Conservation (phyloP, 1,140 invertebrate genomes). For the Heliconius congener region DNA sequence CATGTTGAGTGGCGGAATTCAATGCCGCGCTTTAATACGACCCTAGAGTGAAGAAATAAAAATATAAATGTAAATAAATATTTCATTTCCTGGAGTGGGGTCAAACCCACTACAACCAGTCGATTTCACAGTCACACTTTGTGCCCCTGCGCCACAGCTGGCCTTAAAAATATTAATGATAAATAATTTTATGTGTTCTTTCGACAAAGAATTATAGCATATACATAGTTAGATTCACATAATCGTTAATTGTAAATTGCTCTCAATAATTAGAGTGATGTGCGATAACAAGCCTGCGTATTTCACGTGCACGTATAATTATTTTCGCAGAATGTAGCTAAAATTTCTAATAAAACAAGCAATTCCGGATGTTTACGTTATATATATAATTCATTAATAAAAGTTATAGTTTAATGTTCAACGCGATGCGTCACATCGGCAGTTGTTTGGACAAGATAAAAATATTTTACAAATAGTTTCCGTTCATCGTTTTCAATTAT, state of each 20-base stretch:
- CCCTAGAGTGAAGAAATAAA: no score
- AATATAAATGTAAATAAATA: no score
- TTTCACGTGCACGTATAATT: slow-evolving; percentile 26
- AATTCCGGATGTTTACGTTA: slow-evolving; percentile 30
- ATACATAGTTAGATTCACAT: background rate
- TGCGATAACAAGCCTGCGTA: slow-evolving; percentile 21
- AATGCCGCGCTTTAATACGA: no score
- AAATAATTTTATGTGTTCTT: background rate
- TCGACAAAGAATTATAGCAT: background rate
- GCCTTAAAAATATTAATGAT: no score
- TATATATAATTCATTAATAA: slow-evolving; percentile 28
- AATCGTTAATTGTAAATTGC: slow-evolving; percentile 16
- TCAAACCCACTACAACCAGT: no score
- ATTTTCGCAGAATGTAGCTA: slow-evolving; percentile 20
- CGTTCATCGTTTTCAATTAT: slow-evolving; percentile 9
- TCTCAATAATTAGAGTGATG: slow-evolving; percentile 21
- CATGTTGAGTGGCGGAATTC: no score
- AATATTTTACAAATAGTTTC: slow-evolving; percentile 14
- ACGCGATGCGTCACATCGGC: slow-evolving; percentile 15
- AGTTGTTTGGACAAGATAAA: slow-evolving; percentile 1
- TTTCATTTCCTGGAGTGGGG: no score
- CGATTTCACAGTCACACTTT: no score
- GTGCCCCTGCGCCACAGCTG: no score
- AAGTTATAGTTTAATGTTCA: slow-evolving; percentile 18
- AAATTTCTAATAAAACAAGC: slow-evolving; percentile 20